A percentile compares a stretch with the other conserved stretches of the same genome.
These are phyloP conservation scores for Carassius gibelio DNA, from an alignment of 2,113 vertebrate species.

Conservation along the genomic window DNA sequence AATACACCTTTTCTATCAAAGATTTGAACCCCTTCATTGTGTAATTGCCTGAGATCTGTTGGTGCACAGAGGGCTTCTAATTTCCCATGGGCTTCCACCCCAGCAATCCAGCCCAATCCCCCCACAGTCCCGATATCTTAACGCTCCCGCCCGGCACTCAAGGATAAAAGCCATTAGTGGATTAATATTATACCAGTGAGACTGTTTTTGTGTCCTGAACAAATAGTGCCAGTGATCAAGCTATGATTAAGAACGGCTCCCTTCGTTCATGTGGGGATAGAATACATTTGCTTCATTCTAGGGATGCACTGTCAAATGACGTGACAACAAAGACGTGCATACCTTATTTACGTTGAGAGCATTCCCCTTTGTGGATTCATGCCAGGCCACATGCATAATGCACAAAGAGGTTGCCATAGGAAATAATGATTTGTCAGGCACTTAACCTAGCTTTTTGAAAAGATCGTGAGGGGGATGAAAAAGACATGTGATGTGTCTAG, in stretches of 20 bases:
- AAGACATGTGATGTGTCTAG: background rate
- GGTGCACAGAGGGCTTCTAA: conserved; percentile 13
- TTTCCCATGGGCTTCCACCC: conserved; percentile 35
- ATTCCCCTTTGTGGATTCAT: conserved; percentile 47
- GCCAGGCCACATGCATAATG: conserved; percentile 43
- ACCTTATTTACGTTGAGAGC: conserved; percentile 43
- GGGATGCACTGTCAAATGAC: conserved; percentile 32
- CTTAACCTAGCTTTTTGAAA: conserved; percentile 44
- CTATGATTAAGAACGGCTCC: conserved; percentile 68
- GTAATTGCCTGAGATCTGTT: conserved; percentile 35
- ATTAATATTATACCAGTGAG: conserved; percentile 71
- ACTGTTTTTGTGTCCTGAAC: conserved; percentile 58
- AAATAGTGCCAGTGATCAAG: conserved; percentile 63
- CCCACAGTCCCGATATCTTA: conserved; percentile 47
- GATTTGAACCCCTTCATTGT: background rate
- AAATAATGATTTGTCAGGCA: conserved; percentile 52
- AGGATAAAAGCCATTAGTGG: conserved; percentile 65
- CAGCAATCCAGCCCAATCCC: conserved; percentile 13
- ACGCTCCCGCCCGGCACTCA: conserved; percentile 33
- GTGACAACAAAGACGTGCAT: conserved; percentile 15
- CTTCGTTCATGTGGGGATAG: conserved; percentile 49
- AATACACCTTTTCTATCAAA: background rate
- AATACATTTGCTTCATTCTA: conserved; percentile 59
- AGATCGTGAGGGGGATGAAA: background rate
- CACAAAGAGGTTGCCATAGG: conserved; percentile 44